These are phyloP conservation scores for Rhinophrynus dorsalis DNA, from an alignment of 2,797 vertebrate genomes.

Conservation along the genomic window DNA sequence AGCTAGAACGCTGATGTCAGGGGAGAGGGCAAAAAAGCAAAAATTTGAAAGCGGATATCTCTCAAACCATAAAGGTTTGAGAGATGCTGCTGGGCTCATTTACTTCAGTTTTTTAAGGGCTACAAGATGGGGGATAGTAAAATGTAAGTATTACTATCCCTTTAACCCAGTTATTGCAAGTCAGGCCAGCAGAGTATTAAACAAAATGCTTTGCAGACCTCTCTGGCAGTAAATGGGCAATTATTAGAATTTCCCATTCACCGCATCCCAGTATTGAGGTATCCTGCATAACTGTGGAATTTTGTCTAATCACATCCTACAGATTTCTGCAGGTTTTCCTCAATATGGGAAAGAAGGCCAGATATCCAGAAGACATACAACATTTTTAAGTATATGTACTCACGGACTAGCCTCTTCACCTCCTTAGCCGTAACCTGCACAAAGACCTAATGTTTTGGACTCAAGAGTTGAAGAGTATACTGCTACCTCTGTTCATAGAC, in stretches of 20 bases:
- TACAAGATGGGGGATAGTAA: too few relatives aligned
- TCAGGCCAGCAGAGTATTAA: too few relatives aligned
- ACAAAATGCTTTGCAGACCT: too few relatives aligned
- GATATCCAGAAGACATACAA: constrained; percentile 4
- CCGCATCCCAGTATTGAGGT: neutral
- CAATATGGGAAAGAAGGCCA: neutral
- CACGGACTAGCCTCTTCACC: constrained; percentile 26
- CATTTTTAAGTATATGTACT: constrained; percentile 4
- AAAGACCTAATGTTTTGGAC: constrained; percentile 1
- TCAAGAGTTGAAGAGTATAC: neutral
- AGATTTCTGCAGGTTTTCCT: neutral
- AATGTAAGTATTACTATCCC: too few relatives aligned
- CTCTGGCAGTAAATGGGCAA: neutral
- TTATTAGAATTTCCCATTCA: neutral
- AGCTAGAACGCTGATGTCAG: too few relatives aligned
- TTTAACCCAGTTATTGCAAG: too few relatives aligned
- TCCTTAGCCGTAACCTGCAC: neutral
- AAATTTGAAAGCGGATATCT: too few relatives aligned
- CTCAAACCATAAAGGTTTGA: too few relatives aligned
- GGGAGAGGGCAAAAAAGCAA: too few relatives aligned
- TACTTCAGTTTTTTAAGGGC: too few relatives aligned
- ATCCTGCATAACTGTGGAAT: neutral
- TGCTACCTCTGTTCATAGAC: constrained; percentile 23
- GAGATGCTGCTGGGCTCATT: too few relatives aligned
- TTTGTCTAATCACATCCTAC: neutral